Base-by-base conservation (phyloP, 2,113 vertebrate genomes). In the Regulus satrapa region DNA sequence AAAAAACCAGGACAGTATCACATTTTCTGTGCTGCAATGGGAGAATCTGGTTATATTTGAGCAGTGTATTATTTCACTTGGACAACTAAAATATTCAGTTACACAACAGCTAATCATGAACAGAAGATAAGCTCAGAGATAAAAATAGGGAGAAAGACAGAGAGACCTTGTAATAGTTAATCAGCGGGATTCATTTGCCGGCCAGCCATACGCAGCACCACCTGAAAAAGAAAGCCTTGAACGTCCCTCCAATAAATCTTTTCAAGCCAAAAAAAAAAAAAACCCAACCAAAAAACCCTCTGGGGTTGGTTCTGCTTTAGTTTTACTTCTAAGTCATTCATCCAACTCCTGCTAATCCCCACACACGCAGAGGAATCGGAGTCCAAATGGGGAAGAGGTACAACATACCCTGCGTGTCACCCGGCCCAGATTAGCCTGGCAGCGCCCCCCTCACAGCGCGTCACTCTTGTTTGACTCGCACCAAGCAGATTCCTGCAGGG, bases 11-110 rank as follows among this genome's bases (percentile, higher is more conserved):
- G 24, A 0, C 0, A 40, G 51, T 41, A 82, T 55, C 75, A 45
- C 20, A 46, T 68, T 93, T 61, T 69, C 54, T 80, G 48, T 1
- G 12, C 72, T 25, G 32, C 63, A 73, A 71, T 1, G 36, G 9
- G n/a, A 88, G 85, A 84, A 84, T 68, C 38, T 66, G 43, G 46
- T 82, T 84, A 52, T 67, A 88, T 79, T 90, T 41, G 32, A 91
- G 51, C 43, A 91, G 64, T 2, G 0, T 88, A 88, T 88, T 77
- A 36, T 88, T 96, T 94, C 88, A 92, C 87, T 58, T 92, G 92
- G 87, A 26, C 82, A 84, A 96, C 82, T 92, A 84, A 96, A 97
- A 92, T 83, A 95, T 86, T 95, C 94, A 75, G 88, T 95, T 97
- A 95, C 77, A 95, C 95, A 97, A 96, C 73, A 75, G 87, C 76